phyloP scores from a whole-genome alignment of 2,888 invertebrate genomes.

The Standfussiana lucernea region DNA sequence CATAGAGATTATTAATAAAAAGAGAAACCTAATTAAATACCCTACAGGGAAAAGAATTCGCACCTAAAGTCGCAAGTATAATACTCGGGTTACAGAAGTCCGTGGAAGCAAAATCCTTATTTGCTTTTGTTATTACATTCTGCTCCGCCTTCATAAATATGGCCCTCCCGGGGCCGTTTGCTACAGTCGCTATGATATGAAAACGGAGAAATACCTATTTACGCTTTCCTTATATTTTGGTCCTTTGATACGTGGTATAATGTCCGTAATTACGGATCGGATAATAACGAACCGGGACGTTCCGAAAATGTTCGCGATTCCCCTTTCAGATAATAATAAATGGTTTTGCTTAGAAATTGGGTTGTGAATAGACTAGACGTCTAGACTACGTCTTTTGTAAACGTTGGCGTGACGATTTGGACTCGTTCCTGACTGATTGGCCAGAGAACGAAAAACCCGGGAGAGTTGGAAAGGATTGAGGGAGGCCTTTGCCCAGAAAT shows the following conservation, averaged over 20 bases:
- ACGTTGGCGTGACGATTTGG: no score
- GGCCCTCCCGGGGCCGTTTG: slow-evolving; percentile 70
- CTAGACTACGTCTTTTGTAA: no score
- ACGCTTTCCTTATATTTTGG: slow-evolving; percentile 69
- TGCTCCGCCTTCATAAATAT: slow-evolving; percentile 72
- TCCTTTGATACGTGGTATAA: slow-evolving; percentile 55
- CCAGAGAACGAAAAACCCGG: no score
- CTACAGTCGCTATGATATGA: slow-evolving; percentile 69
- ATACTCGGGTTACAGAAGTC: slow-evolving; percentile 55
- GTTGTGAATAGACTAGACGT: slow-evolving; percentile 1
- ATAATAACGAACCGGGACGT: slow-evolving; percentile 52
- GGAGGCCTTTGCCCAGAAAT: no score
- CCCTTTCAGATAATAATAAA: slow-evolving; percentile 28
- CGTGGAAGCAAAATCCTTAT: slow-evolving; percentile 71
- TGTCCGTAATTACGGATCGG: slow-evolving; percentile 61
- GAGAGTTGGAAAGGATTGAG: no score
- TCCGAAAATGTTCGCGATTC: slow-evolving; percentile 35
- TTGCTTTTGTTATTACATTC: slow-evolving; percentile 74
- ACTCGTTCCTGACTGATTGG: no score
- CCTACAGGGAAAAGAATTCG: slow-evolving; percentile 52
- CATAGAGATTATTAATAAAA: slow-evolving; percentile 58
- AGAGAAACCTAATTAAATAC: slow-evolving; percentile 53
- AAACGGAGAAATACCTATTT: slow-evolving; percentile 67
- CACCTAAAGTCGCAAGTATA: slow-evolving; percentile 53
- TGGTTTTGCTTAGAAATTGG: slow-evolving; percentile 14